Percentiles rank a stretch among this genome's conserved stretches.
These are phyloP conservation scores for Zygothrica quintamaculata DNA, from an alignment of 2,888 invertebrate species.

Conservation along the genomic window DNA sequence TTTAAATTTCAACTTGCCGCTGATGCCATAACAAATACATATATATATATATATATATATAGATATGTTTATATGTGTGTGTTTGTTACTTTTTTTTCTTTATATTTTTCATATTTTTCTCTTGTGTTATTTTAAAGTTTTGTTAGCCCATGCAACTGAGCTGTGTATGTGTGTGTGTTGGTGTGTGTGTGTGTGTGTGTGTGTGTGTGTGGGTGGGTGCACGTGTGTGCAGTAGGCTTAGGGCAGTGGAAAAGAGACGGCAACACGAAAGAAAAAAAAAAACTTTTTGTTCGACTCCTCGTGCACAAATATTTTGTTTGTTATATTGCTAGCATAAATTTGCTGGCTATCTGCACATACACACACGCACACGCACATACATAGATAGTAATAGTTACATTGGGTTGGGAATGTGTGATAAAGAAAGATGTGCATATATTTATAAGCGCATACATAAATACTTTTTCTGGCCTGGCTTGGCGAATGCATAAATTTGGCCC, in stretches of 20 bases:
- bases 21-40: constrained; percentile 22
- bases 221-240: neutral
- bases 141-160: constrained; percentile 15
- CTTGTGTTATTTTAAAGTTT: constrained; percentile 73
- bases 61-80: neutral
- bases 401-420: neutral
- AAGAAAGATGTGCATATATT: constrained; percentile 68
- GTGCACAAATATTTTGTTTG: constrained; percentile 76
- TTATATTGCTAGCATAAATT: constrained; percentile 77
- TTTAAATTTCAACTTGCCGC: constrained; percentile 35
- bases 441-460: constrained; percentile 77
- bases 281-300: constrained; percentile 64
- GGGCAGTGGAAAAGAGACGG: neutral
- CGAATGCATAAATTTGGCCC: constrained; percentile 72
- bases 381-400: neutral
- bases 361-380: constrained; percentile 38
- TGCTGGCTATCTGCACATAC: constrained; percentile 71
- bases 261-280: constrained; percentile 34
- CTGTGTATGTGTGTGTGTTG: neutral
- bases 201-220: too few species aligned
- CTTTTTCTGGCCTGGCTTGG: constrained; percentile 75
- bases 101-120: constrained; percentile 40
- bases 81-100: constrained; percentile 5
- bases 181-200: neutral
- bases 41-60: constrained; percentile 2